These are phyloP conservation scores for Bergia puertoricense DNA, from an alignment of 92 coral and sea anemone species.

Conservation along the genomic window DNA sequence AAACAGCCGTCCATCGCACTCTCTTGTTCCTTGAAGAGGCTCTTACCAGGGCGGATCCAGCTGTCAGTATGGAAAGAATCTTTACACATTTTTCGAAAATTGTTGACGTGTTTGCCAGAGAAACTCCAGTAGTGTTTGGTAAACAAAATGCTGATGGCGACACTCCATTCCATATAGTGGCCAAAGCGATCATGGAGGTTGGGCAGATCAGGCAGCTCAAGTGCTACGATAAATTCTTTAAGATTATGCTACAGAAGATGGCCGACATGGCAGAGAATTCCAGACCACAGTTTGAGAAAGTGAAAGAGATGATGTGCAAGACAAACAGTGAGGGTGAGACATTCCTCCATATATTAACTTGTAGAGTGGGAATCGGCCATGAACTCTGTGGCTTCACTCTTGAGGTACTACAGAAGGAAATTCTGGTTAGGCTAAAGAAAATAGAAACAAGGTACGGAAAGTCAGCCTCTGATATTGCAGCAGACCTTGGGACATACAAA, in stretches of 20 bases:
- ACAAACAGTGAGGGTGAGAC: slow-evolving; percentile 34
- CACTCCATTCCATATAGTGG: slow-evolving; percentile 29
- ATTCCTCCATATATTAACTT: slow-evolving; percentile 32
- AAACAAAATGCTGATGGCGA: slow-evolving; percentile 22
- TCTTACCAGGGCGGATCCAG: slow-evolving; percentile 11
- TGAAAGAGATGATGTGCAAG: slow-evolving; percentile 29
- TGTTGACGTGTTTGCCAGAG: slow-evolving; percentile 21
- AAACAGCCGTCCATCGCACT: slow-evolving; percentile 34
- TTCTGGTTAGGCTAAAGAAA: slow-evolving; percentile 19
- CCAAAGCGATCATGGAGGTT: slow-evolving; percentile 39
- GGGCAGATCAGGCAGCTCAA: slow-evolving; percentile 18
- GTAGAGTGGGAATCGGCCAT: slow-evolving; percentile 42
- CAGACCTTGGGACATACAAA: slow-evolving; percentile 21
- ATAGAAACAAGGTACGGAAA: slow-evolving; percentile 28
- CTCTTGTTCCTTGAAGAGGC: slow-evolving; percentile 41
- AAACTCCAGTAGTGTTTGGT: slow-evolving; percentile 31
- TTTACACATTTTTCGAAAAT: slow-evolving; percentile 7
- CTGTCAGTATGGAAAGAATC: slow-evolving; percentile 11
- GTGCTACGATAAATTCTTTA: slow-evolving; percentile 29
- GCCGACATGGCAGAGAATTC: slow-evolving; percentile 25
- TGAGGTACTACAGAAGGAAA: slow-evolving; percentile 6
- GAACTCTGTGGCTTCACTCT: slow-evolving; percentile 22
- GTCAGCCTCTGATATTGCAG: slow-evolving; percentile 26
- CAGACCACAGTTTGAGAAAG: slow-evolving; percentile 18
- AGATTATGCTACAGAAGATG: slow-evolving; percentile 27